Conservation (phyloP, 2,113 vertebrate species). For the Mobula hypostoma region DNA sequence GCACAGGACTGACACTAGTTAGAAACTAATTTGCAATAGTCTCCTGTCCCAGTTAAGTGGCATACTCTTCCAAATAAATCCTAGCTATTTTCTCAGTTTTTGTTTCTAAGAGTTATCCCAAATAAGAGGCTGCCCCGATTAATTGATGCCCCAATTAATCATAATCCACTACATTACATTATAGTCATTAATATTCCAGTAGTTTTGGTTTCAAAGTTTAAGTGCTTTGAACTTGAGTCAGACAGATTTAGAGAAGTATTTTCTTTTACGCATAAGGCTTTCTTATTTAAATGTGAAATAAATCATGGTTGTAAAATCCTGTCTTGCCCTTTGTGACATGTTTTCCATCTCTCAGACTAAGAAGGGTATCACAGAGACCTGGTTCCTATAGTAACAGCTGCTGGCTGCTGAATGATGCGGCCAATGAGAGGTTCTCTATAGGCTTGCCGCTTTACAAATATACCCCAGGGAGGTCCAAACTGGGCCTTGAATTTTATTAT, state of each 20-base stretch:
- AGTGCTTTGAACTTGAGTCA: background rate
- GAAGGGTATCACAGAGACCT: conserved; percentile 11
- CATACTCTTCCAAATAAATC: too few relatives aligned
- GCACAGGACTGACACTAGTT: too few relatives aligned
- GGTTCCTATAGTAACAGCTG: conserved; percentile 32
- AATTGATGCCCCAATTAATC: too few relatives aligned
- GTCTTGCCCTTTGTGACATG: conserved; percentile 25
- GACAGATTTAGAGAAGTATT: background rate
- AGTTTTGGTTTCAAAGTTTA: background rate
- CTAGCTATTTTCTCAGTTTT: too few relatives aligned
- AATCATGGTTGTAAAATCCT: conserved; percentile 28
- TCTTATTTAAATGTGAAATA: conserved; percentile 8
- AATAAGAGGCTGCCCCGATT: too few relatives aligned
- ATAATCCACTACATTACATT: background rate
- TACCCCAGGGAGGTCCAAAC: conserved; percentile 25
- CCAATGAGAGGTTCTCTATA: background rate
- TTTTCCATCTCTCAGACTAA: conserved; percentile 29
- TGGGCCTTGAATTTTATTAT: conserved; percentile 21
- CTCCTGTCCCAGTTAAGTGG: too few relatives aligned
- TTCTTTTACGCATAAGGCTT: background rate
- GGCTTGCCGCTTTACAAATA: conserved; percentile 2
- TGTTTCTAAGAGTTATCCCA: too few relatives aligned
- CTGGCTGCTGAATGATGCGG: conserved; percentile 17
- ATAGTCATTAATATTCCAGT: background rate
- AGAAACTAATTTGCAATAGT: too few relatives aligned